Percentiles rank a stretch among this genome's conserved stretches.
Evolutionary conservation across 2,797 vertebrate species (phyloP).

Genomic region (Lutra lutra): DNA sequence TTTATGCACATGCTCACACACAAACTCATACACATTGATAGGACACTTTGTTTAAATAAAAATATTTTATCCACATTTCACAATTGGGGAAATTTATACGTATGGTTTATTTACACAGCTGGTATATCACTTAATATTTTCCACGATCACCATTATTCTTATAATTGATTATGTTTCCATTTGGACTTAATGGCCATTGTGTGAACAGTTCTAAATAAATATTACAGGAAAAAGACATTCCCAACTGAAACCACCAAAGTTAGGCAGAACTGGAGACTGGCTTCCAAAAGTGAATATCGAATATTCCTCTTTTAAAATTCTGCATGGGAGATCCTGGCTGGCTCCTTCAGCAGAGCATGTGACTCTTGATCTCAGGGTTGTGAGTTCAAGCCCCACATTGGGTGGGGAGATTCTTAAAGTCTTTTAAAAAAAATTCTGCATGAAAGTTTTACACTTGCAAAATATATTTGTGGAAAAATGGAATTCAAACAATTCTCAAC

Average conservation of each 20-base stretch:
- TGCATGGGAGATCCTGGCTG: neutral
- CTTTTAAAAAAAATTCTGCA: neutral
- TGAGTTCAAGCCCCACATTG: neutral
- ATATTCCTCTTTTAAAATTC: constrained; percentile 35
- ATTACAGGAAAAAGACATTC: neutral
- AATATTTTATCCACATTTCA: constrained; percentile 24
- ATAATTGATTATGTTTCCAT: neutral
- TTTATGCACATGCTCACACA: neutral
- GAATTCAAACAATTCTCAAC: neutral
- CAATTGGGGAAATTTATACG: neutral
- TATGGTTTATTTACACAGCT: neutral
- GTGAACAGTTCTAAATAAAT: constrained; percentile 21
- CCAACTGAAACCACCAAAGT: neutral
- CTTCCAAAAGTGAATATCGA: neutral
- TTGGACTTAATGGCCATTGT: constrained; percentile 9
- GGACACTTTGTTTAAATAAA: neutral
- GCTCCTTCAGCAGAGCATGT: neutral
- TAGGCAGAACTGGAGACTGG: neutral
- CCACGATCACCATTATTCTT: neutral
- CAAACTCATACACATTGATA: neutral
- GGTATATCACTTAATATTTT: neutral
- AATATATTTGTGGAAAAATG: neutral
- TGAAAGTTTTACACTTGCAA: constrained; percentile 6
- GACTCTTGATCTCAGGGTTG: neutral
- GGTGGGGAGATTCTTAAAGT: neutral